Evolutionary conservation across 2,797 vertebrate genomes (phyloP), one percentile per base, ranked within the genome.

Genomic region (Tolypeutes matacus): DNA sequence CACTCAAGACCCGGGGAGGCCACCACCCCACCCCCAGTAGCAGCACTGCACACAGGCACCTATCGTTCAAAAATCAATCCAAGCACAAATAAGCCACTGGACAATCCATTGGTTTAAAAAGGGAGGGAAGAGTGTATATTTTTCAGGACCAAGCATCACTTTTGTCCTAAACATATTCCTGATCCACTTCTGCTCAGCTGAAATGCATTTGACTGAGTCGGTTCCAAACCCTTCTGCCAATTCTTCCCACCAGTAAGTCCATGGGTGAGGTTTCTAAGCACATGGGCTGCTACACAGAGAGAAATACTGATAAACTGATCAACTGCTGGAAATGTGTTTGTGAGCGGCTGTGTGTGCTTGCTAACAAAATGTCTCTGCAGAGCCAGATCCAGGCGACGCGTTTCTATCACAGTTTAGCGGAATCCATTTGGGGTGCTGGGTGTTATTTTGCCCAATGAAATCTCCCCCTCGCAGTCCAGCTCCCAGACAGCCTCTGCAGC

Each of bases 391-490:
- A 1, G 0, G 6, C 62, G 83, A 58, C 27, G 39, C 10, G 1
- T n/a, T 82, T 39, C 60, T 69, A 58, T 39, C 1, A 27, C 13
- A 75, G 97, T 87, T 98, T 97, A 99, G 96, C 98, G 99, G 98
- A 99, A 98, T 96, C 99, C 99, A 86, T 99, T 99, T 21, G 99
- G 98, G 86, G 99, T 98, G 97, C 99, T 99, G 14, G 99, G 98
- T 7, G 98, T 99, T 93, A 99, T 98, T 98, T 98, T 98, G 96
- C 99, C 98, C 25, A 99, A 92, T 0, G 99, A 99, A 96, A 99
- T 98, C 86, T 99, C 99, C 17, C 98, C 98, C 58, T 99, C 98
- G 0, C 98, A 99, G 97, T 99, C 99, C 97, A 99, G 94, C 92
- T 99, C 99, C 97, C 99, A 99, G 60, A 98, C 98, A 2, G 98